Conservation (phyloP, 1,140 invertebrate genomes). For the Lucilia sericata region DNA sequence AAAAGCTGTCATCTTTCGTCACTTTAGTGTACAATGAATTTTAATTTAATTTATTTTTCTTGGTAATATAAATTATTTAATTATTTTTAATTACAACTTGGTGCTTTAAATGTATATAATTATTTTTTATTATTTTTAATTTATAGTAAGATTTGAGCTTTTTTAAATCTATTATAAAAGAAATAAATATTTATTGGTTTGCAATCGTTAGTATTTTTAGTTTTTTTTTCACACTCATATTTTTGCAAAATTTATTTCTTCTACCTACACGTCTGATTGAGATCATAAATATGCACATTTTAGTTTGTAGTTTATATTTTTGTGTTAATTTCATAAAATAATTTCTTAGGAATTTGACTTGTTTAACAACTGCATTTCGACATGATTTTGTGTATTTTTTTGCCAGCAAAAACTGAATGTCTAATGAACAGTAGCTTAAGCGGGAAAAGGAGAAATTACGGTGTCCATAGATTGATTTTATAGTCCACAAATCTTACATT, state of each 20-base stretch:
- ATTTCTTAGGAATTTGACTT: not conserved
- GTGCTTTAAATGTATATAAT: not conserved
- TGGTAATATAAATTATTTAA: not conserved
- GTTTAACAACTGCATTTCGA: not conserved
- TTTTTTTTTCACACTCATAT: not conserved
- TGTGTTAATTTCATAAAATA: not conserved
- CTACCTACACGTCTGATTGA: not conserved
- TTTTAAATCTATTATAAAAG: not conserved
- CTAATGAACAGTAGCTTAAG: not conserved
- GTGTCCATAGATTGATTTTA: not conserved
- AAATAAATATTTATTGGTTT: not conserved
- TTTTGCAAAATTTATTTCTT: not conserved
- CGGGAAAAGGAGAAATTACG: too few species aligned
- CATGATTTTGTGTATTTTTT: not conserved
- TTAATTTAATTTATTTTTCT: not conserved
- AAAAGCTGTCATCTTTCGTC: not conserved
- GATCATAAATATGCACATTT: not conserved
- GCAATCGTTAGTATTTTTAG: not conserved
- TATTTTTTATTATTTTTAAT: not conserved
- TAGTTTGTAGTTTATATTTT: not conserved
- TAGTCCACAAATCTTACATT: not conserved
- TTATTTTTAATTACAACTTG: not conserved
- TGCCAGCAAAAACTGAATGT: not conserved
- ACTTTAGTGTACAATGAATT: not conserved
- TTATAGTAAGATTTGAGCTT: not conserved